Percentiles rank a stretch among this genome's conserved stretches.
These are phyloP conservation scores for Mola mola DNA, from an alignment of 2,113 vertebrate species.

Conservation along the genomic window DNA sequence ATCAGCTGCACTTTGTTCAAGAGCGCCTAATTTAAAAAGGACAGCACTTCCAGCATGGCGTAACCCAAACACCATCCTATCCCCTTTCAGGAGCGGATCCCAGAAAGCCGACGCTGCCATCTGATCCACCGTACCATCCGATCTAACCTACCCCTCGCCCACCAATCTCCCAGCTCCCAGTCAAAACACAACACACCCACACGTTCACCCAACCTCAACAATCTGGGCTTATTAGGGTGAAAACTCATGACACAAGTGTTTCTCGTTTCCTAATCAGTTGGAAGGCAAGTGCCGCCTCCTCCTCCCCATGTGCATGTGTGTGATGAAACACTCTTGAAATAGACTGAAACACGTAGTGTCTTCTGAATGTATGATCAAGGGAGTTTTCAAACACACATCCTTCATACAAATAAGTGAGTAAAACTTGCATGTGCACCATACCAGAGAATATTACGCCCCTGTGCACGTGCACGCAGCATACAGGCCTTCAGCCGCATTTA, in stretches of 20 bases:
- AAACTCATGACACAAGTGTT: constrained; percentile 65
- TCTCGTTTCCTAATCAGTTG: constrained; percentile 63
- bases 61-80: constrained; percentile 78
- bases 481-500: background rate
- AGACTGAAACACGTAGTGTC: constrained; percentile 60
- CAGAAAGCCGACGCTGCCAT: constrained; percentile 40
- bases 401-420: constrained; percentile 53
- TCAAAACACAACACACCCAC: constrained; percentile 43
- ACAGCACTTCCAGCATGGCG: constrained; percentile 62
- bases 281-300: constrained; percentile 38
- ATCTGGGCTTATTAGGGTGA: constrained; percentile 51
- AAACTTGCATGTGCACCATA: constrained; percentile 23
- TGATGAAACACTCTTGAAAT: constrained; percentile 77
- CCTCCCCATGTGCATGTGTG: constrained; percentile 24
- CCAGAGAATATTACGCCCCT: constrained; percentile 21
- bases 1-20: constrained; percentile 74
- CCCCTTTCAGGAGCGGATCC: constrained; percentile 64
- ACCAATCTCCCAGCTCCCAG: constrained; percentile 32
- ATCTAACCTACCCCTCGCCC: background rate
- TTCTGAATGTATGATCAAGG: constrained; percentile 75
- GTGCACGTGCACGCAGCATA: background rate
- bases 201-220: constrained; percentile 30
- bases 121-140: constrained; percentile 52
- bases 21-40: constrained; percentile 73
- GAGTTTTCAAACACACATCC: constrained; percentile 37